Evolutionary conservation across 2,888 invertebrate genomes (phyloP).

Genomic region (Troides oblongomaculatus): DNA sequence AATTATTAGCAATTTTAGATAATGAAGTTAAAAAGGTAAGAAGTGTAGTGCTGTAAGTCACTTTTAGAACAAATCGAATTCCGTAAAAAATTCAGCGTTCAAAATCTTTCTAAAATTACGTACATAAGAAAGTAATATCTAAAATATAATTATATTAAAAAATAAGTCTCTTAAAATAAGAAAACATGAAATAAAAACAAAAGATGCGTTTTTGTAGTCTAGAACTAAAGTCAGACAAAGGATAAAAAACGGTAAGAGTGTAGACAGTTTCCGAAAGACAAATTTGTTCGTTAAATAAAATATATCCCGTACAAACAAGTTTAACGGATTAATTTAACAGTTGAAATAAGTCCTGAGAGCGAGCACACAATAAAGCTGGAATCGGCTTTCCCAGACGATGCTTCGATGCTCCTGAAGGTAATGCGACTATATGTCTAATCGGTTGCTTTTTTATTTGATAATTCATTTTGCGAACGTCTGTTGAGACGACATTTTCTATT

Average conservation of each 20-base stretch:
- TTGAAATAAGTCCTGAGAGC: slow-evolving; percentile 3
- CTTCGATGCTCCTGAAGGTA: slow-evolving; percentile 3
- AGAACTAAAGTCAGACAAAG: not conserved
- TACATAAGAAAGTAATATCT: no score
- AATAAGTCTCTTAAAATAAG: no score
- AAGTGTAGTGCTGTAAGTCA: not conserved
- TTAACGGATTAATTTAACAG: slow-evolving; percentile 14
- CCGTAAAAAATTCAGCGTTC: not conserved
- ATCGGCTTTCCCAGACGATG: slow-evolving; percentile 11
- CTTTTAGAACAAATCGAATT: not conserved
- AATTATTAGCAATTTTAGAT: not conserved
- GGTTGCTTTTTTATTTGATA: slow-evolving; percentile 1
- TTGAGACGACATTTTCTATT: not conserved
- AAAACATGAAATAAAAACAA: no score
- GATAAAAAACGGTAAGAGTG: not conserved
- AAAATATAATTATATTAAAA: no score
- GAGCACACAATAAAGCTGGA: slow-evolving; percentile 12
- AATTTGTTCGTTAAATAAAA: slow-evolving; percentile 11
- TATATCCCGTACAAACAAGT: not conserved
- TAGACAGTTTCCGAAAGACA: not conserved
- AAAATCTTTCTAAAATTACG: not conserved
- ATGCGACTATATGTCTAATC: slow-evolving; percentile 9
- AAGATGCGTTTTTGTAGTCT: no score
- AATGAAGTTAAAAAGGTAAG: not conserved
- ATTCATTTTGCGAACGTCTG: slow-evolving; percentile 7